Evolutionary conservation across 2,888 invertebrate genomes (phyloP).

Genomic region (Acleris emargana): DNA sequence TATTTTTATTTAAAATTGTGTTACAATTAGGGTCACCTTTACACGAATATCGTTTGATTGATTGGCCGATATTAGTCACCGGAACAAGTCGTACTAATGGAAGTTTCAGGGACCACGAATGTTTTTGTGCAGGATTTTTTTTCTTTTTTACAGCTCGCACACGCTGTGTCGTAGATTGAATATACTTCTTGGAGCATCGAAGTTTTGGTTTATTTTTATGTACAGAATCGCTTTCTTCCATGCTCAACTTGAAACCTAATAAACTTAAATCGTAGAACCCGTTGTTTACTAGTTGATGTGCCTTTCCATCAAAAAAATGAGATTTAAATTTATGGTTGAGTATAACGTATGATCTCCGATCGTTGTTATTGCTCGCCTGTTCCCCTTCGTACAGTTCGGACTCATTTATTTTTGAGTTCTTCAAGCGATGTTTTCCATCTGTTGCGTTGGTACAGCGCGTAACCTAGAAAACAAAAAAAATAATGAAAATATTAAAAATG

Average conservation of each 20-base stretch:
- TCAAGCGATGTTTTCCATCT: background rate
- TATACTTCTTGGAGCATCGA: no score
- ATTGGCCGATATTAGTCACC: background rate
- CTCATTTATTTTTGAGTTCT: background rate
- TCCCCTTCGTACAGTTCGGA: background rate
- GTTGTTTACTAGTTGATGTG: background rate
- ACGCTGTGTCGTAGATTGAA: no score
- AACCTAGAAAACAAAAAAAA: no score
- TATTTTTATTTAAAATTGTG: background rate
- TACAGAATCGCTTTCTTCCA: no score
- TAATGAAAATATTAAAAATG: no score
- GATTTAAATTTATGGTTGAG: background rate
- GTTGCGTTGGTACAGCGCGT: no score
- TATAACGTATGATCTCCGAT: background rate
- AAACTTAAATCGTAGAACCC: no score
- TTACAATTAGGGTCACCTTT: constrained; percentile 7
- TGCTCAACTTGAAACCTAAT: no score
- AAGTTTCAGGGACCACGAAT: background rate
- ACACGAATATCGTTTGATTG: background rate
- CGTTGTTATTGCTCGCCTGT: background rate
- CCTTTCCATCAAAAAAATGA: background rate
- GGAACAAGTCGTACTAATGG: background rate
- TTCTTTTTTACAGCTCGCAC: background rate
- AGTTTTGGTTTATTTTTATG: no score
- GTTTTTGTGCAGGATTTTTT: background rate